These are phyloP conservation scores for Brachionus rubens DNA, from an alignment of 1,140 invertebrate genomes.

Conservation along the genomic window DNA sequence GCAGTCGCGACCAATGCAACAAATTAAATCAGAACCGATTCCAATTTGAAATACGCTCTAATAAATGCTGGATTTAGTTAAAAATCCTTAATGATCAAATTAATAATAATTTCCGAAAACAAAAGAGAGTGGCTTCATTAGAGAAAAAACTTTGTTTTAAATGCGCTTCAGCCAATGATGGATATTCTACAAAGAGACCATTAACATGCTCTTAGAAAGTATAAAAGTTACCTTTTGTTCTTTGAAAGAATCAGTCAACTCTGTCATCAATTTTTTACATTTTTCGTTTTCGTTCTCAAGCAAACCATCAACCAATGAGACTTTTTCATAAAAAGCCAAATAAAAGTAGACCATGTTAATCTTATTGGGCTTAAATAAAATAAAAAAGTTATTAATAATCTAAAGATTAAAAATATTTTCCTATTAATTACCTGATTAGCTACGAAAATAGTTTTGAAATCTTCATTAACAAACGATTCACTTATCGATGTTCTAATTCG, in stretches of 20 bases:
- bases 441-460: not conserved
- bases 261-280: not conserved
- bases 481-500: not conserved
- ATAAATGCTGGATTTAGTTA: too few relatives aligned
- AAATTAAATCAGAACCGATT: too few relatives aligned
- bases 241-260: not conserved
- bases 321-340: not conserved
- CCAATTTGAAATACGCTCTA: too few relatives aligned
- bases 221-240: constrained; percentile 12
- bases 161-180: too few relatives aligned
- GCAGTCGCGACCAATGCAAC: too few relatives aligned
- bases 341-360: not conserved
- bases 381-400: not conserved
- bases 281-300: constrained; percentile 7
- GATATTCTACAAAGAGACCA: too few relatives aligned
- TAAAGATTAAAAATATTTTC: not conserved
- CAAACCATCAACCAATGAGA: not conserved
- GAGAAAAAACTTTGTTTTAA: not conserved
- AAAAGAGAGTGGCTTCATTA: not conserved
- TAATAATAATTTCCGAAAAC: not conserved
- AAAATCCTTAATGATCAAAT: too few relatives aligned
- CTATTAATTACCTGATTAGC: not conserved
- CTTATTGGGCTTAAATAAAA: not conserved
- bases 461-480: not conserved
- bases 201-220: too few relatives aligned